Percentiles rank a stretch among this genome's conserved stretches.
These are phyloP conservation scores for Polyploca ridens DNA, from an alignment of 2,888 invertebrate species.

Conservation along the genomic window DNA sequence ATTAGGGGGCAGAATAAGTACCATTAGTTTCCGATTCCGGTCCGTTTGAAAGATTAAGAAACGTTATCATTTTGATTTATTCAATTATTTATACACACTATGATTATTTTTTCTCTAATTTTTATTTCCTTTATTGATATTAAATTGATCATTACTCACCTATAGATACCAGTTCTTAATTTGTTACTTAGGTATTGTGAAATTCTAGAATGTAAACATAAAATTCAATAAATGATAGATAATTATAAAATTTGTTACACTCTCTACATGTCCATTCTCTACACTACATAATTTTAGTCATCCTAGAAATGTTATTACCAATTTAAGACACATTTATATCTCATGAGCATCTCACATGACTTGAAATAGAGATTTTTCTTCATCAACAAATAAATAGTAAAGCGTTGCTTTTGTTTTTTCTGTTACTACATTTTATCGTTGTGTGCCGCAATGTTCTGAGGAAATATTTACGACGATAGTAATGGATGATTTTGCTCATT, in stretches of 20 bases:
- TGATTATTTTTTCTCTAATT: too few relatives aligned
- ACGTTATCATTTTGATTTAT: slow-evolving; percentile 14
- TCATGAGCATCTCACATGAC: background rate
- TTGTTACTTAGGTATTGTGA: too few relatives aligned
- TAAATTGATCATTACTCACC: too few relatives aligned
- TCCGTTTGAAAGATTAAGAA: slow-evolving; percentile 17
- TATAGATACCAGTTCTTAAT: too few relatives aligned
- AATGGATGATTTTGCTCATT: slow-evolving; percentile 59
- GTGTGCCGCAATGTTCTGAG: slow-evolving; percentile 35
- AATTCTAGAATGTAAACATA: too few relatives aligned
- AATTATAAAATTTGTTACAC: background rate
- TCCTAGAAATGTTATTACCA: background rate
- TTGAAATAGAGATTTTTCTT: background rate
- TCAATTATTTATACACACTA: background rate
- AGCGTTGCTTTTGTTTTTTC: slow-evolving; percentile 20
- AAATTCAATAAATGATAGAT: too few relatives aligned
- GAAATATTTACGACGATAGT: slow-evolving; percentile 62
- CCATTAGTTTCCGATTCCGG: slow-evolving; percentile 36
- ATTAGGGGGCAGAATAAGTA: slow-evolving; percentile 40
- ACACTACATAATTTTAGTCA: too few relatives aligned
- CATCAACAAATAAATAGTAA: background rate
- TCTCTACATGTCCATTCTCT: background rate
- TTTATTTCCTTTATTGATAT: too few relatives aligned
- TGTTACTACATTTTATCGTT: slow-evolving; percentile 30
- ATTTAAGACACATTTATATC: background rate